A percentile compares a stretch with the other conserved stretches of the same genome.
Conservation (phyloP, 2,113 vertebrate genomes). For the Noctilio leporinus region DNA sequence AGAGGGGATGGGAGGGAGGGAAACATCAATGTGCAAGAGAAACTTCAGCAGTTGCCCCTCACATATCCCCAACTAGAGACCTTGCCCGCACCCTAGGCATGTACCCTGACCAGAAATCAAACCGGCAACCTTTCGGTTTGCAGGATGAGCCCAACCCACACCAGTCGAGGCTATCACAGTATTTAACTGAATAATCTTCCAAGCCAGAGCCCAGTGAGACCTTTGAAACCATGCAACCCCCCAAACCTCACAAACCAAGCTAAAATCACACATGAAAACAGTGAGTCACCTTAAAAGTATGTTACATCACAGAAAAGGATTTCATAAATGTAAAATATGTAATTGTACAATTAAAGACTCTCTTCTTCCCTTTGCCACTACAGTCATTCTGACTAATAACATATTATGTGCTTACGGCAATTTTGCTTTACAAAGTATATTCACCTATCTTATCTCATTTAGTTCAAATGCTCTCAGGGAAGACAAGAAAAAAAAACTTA, state of each 20-base stretch:
- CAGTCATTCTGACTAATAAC: not conserved
- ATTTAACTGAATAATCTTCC: not conserved
- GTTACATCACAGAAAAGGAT: not conserved
- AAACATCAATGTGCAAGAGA: no score
- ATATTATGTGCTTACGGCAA: conserved; percentile 12
- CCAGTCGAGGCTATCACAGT: not conserved
- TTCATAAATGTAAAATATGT: not conserved
- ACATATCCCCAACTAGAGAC: no score
- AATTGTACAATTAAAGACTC: not conserved
- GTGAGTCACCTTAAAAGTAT: not conserved
- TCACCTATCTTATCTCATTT: conserved; percentile 53
- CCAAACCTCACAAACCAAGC: not conserved
- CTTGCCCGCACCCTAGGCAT: no score
- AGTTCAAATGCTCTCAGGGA: conserved; percentile 37
- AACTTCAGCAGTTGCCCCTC: no score
- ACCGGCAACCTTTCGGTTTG: no score
- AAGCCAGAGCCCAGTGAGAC: not conserved
- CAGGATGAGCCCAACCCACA: no score
- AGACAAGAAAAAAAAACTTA: conserved; percentile 57
- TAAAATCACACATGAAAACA: not conserved
- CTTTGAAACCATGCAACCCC: not conserved
- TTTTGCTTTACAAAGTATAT: conserved; percentile 44
- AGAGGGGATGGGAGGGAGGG: no score
- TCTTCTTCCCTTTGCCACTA: not conserved
- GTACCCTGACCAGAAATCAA: no score